Percentiles rank a stretch among this genome's conserved stretches.
Conservation (phyloP, 2,113 vertebrate genomes). For the Oncorhynchus keta region DNA sequence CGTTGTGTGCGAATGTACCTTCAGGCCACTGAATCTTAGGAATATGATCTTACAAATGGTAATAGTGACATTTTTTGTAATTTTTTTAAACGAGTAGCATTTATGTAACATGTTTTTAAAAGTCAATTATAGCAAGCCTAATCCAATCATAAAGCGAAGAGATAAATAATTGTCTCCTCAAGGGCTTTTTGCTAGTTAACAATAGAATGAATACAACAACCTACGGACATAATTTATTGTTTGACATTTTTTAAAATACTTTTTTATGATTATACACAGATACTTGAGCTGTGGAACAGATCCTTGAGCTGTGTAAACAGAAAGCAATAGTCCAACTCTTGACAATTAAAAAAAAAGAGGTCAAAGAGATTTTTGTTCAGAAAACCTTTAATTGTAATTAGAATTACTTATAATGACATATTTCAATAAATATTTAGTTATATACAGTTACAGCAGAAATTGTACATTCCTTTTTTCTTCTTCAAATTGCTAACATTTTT, state of each 20-base stretch:
- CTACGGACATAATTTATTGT: conserved; percentile 32
- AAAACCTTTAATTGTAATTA: conserved; percentile 93
- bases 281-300: conserved; percentile 68
- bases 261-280: conserved; percentile 70
- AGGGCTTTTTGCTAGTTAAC: not conserved
- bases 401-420: conserved; percentile 91
- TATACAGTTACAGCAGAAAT: conserved; percentile 96
- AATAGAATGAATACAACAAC: conserved; percentile 44
- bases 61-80: too few relatives aligned
- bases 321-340: conserved; percentile 63
- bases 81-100: not conserved
- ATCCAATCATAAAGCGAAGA: not conserved
- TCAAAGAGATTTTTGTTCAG: conserved; percentile 84
- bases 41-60: too few relatives aligned
- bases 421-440: conserved; percentile 96
- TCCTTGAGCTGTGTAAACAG: conserved; percentile 65
- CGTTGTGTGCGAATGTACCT: too few relatives aligned
- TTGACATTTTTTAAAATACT: conserved; percentile 63
- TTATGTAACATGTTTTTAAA: not conserved
- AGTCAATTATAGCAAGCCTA: not conserved
- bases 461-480: conserved; percentile 90
- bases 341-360: conserved; percentile 70
- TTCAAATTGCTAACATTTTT: conserved; percentile 85
- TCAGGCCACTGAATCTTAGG: too few relatives aligned
- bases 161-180: not conserved